A percentile compares a stretch with the other conserved stretches of the same genome.
phyloP scores from a whole-genome alignment of 2,797 vertebrate species.

The Clamator glandarius region DNA sequence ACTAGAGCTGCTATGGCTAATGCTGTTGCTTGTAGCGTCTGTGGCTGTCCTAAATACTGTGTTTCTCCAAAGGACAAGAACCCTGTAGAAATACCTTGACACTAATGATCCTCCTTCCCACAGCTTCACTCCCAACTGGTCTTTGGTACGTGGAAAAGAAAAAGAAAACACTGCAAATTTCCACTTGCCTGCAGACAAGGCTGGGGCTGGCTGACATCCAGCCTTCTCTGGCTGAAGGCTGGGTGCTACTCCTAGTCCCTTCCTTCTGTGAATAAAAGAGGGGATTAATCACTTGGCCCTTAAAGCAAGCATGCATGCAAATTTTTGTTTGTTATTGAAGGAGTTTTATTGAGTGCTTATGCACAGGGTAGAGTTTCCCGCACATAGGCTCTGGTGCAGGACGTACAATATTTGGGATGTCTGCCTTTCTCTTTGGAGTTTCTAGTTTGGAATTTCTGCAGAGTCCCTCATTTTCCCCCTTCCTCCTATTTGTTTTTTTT shows the following conservation, averaged over 20 bases:
- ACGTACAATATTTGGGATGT: neutral
- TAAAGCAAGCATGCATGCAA: constrained; percentile 49
- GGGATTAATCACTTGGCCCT: constrained; percentile 33
- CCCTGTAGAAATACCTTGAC: neutral
- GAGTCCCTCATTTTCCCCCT: neutral
- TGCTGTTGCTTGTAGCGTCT: neutral
- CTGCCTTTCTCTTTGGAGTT: neutral
- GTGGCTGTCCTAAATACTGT: neutral
- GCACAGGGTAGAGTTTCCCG: neutral
- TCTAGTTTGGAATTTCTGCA: neutral
- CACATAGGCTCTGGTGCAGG: neutral
- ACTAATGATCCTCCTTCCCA: neutral
- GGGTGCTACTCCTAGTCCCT: neutral
- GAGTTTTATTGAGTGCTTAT: constrained; percentile 21
- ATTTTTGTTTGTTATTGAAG: constrained; percentile 41
- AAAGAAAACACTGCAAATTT: constrained; percentile 35
- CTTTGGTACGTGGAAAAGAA: neutral
- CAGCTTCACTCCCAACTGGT: neutral
- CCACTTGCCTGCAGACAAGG: constrained; percentile 33
- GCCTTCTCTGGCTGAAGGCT: neutral
- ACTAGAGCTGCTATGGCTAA: neutral
- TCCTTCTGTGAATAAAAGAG: constrained; percentile 43
- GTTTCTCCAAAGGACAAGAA: neutral
- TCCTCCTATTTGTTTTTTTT: neutral
- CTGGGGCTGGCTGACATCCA: constrained; percentile 45